Conservation (phyloP, 2,888 invertebrate species). For the Mycalesis mineus region DNA sequence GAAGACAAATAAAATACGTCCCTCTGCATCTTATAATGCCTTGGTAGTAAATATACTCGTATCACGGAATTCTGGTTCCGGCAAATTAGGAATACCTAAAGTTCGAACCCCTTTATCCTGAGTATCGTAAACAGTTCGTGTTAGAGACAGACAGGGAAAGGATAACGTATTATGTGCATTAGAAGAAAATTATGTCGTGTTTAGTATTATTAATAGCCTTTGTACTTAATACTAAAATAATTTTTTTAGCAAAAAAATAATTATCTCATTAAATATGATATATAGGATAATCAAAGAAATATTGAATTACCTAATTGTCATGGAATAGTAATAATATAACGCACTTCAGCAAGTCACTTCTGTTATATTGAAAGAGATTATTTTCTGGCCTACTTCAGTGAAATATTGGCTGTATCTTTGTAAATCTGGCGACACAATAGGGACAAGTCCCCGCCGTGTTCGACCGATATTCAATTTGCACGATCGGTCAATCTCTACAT, state of each 20-base stretch:
- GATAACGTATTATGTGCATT: too few relatives aligned
- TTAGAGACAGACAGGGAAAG: background rate
- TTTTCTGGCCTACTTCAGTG: conserved; percentile 43
- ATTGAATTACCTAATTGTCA: too few relatives aligned
- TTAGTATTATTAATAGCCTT: too few relatives aligned
- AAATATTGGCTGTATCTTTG: conserved; percentile 62
- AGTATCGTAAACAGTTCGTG: background rate
- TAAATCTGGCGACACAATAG: conserved; percentile 59
- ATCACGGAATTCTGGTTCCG: background rate
- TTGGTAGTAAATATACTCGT: background rate
- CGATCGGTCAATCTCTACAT: conserved; percentile 68
- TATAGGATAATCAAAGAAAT: too few relatives aligned
- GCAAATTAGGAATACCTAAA: background rate
- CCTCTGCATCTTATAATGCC: background rate
- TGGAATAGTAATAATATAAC: too few relatives aligned
- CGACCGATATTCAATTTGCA: conserved; percentile 70
- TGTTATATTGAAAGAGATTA: conserved; percentile 36
- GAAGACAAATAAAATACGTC: background rate
- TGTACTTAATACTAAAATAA: too few relatives aligned
- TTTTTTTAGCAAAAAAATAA: too few relatives aligned
- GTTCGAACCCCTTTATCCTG: background rate
- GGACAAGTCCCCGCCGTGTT: conserved; percentile 53
- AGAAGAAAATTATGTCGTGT: too few relatives aligned
- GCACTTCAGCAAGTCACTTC: conserved; percentile 13
- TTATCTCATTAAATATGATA: too few relatives aligned